These are phyloP conservation scores for Bursaphelenchus okinawaensis DNA, from an alignment of 2,888 invertebrate genomes.

Conservation along the genomic window DNA sequence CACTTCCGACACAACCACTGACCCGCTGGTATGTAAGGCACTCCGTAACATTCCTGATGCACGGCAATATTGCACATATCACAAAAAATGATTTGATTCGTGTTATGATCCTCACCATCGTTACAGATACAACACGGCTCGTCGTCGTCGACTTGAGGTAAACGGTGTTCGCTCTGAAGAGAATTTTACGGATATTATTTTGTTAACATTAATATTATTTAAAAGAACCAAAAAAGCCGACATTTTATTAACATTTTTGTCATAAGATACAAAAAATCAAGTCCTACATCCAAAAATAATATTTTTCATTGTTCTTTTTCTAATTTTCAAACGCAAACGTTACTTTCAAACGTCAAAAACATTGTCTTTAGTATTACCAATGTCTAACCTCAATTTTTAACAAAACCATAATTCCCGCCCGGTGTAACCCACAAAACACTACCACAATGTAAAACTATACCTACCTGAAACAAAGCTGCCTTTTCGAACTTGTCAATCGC, in stretches of 20 bases:
- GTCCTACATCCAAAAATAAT: too few species aligned
- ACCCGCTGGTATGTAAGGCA: slow-evolving; percentile 91
- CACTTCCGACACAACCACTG: slow-evolving; percentile 96
- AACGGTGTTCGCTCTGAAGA: slow-evolving; percentile 4
- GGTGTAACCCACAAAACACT: too few species aligned
- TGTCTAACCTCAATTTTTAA: too few species aligned
- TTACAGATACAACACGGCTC: slow-evolving; percentile 95
- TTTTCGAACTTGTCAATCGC: slow-evolving; percentile 95
- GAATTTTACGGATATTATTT: neutral
- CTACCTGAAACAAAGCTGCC: slow-evolving; percentile 81
- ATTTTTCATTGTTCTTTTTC: slow-evolving; percentile 10
- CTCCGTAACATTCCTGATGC: slow-evolving; percentile 90
- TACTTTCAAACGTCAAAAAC: neutral
- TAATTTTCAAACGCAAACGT: slow-evolving; percentile 2
- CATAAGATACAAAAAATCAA: too few species aligned
- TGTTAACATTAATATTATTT: neutral
- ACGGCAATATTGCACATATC: slow-evolving; percentile 99
- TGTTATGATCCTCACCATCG: slow-evolving; percentile 97
- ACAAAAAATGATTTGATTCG: slow-evolving; percentile 95
- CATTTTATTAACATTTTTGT: too few species aligned
- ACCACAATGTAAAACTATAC: too few species aligned
- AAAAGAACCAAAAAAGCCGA: neutral
- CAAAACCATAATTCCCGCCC: too few species aligned
- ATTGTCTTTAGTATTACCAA: too few species aligned
- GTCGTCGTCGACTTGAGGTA: slow-evolving; percentile 41